Base-by-base conservation (phyloP, 2,888 invertebrate species). In the Latrodectus hesperus region DNA sequence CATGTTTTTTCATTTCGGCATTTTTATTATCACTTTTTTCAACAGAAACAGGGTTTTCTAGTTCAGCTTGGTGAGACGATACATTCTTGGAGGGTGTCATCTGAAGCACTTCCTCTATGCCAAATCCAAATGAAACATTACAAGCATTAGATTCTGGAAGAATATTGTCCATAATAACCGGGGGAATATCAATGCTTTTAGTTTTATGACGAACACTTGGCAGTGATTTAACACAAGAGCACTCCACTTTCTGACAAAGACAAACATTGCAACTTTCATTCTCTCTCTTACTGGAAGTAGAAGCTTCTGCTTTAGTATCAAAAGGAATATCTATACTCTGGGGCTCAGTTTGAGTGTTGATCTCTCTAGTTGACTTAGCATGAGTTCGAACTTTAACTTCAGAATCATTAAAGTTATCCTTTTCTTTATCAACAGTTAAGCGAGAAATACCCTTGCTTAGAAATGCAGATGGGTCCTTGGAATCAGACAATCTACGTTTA, bases 81-180 rank as follows among this genome's bases (percentile, higher is more conserved):
- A 17, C 9, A 22, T 17, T 55, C 52, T 76, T 26, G 26, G 22
- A 22, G 8, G 73, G 38, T 22, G 51, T 16, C 83, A 83, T 83
- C 14, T 96, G 93, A 91, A 96, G 93, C 92, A 95, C 95, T 92
- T 95, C 95, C 92, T 96, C 95, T 88, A 96, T 93, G 91, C 95
- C 96, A 92, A 96, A 96, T 16, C 96, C 96, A 92, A 97, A 97
- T 64, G 96, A 96, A 85, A 96, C 94, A 92, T 95, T 94, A 90
- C 81, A 68, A 9, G 67, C 12, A 67, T 88, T 84, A 11, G 81
- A 78, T 38, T 67, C 78, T 10, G 74, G 53, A 9, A 76, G 82
- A 38, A 77, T 73, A n/a, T 82, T 78, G 52, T 88, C 81, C 88
- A 88, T 84, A 52, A 88, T 88, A 51, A 88, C 81, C 12, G 84